Evolutionary conservation across 2,888 invertebrate species (phyloP).

Genomic region (Digitonthophagus gazella): DNA sequence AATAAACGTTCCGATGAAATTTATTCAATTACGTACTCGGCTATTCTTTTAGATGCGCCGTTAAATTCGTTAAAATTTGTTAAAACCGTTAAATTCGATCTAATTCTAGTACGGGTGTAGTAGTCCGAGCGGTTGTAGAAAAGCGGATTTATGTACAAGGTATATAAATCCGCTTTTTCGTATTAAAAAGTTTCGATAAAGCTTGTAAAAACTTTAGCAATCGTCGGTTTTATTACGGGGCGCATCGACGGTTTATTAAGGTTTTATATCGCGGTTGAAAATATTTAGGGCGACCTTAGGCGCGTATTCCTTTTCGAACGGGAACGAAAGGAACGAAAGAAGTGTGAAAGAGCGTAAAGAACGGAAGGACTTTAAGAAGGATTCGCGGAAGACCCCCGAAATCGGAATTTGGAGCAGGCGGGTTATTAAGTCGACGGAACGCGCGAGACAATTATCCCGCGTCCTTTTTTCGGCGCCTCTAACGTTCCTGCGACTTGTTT

Average conservation of each 20-base stretch:
- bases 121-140: no score
- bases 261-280: not conserved
- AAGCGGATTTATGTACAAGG: no score
- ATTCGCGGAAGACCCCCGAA: no score
- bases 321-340: not conserved
- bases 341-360: not conserved
- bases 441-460: conserved; percentile 5
- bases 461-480: not conserved
- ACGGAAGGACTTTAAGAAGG: not conserved
- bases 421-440: conserved; percentile 8
- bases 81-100: no score
- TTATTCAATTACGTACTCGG: not conserved
- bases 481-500: not conserved
- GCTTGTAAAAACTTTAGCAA: not conserved
- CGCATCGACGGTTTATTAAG: not conserved
- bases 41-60: not conserved
- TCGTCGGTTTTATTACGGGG: not conserved
- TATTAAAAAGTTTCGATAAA: not conserved
- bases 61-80: not conserved
- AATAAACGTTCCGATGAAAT: not conserved
- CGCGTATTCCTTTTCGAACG: not conserved
- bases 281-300: not conserved
- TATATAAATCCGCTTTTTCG: not conserved
- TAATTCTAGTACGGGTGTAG: no score
- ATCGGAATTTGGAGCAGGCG: not conserved